These are phyloP conservation scores for Podarcis muralis DNA, from an alignment of 2,113 vertebrate genomes.

Conservation along the genomic window DNA sequence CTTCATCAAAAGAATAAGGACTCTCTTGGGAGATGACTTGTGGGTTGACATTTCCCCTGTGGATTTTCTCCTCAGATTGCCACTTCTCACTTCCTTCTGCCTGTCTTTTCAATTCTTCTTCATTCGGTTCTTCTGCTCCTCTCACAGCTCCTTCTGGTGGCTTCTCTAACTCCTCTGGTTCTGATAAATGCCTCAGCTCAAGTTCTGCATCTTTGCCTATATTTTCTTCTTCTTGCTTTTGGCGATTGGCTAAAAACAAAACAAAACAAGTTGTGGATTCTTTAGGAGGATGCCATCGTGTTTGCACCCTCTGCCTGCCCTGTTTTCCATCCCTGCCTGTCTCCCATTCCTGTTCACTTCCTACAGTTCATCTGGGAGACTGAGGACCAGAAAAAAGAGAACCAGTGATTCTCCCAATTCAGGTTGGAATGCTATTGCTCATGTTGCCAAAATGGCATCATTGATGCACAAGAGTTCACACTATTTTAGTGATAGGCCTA, in stretches of 20 bases:
- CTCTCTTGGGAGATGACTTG: neutral
- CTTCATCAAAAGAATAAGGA: slow-evolving; percentile 15
- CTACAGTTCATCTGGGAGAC: neutral
- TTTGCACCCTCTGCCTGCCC: neutral
- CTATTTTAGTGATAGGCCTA: no score
- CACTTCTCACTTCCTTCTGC: slow-evolving; percentile 68
- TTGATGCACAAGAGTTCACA: no score
- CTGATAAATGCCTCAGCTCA: slow-evolving; percentile 67
- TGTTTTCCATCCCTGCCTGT: neutral
- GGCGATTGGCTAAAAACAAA: slow-evolving; percentile 76
- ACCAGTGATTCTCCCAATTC: no score
- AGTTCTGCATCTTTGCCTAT: slow-evolving; percentile 61
- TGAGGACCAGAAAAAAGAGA: neutral
- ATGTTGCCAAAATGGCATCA: no score
- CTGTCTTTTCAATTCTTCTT: slow-evolving; percentile 64
- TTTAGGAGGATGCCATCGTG: neutral
- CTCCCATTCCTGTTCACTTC: neutral
- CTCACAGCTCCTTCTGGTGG: slow-evolving; percentile 49
- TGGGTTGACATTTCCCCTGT: slow-evolving; percentile 52
- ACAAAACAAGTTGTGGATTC: neutral
- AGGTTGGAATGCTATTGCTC: no score
- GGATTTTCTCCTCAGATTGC: slow-evolving; percentile 47
- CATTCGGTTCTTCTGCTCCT: slow-evolving; percentile 57
- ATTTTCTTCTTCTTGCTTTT: slow-evolving; percentile 72
- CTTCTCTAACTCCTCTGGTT: slow-evolving; percentile 62